Evolutionary conservation across 2,113 vertebrate genomes (phyloP).

Genomic region (Leucoraja erinaceus): DNA sequence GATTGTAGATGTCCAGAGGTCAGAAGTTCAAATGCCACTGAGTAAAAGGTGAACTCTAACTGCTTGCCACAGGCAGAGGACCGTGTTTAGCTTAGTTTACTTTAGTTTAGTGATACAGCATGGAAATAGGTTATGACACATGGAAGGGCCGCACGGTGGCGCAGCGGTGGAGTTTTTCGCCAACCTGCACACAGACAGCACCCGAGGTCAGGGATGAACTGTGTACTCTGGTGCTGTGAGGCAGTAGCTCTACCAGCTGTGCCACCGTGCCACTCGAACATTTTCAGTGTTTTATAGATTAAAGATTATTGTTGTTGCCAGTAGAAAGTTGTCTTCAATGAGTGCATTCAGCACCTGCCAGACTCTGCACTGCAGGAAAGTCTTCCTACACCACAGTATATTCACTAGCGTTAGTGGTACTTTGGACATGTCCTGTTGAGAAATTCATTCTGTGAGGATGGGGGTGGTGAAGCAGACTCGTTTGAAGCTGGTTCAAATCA

Average conservation of each 20-base stretch:
- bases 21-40: conserved; percentile 7
- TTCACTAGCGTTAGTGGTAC: background rate
- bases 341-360: background rate
- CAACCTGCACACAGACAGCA: too few species aligned
- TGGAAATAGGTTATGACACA: too few species aligned
- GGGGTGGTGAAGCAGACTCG: too few species aligned
- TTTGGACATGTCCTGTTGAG: background rate
- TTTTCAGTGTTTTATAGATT: background rate
- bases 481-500: background rate
- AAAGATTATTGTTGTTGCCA: background rate
- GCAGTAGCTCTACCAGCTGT: too few species aligned
- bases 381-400: background rate
- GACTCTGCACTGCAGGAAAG: background rate
- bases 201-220: too few species aligned
- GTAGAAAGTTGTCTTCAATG: background rate
- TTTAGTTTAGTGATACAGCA: too few species aligned
- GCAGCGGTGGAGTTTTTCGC: too few species aligned
- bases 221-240: too few species aligned
- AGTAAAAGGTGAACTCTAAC: background rate
- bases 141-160: too few species aligned
- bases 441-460: background rate
- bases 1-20: background rate
- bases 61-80: background rate
- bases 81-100: background rate
- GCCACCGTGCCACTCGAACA: too few species aligned